Percentiles rank a stretch among this genome's conserved stretches.
Evolutionary conservation across 2,113 vertebrate genomes (phyloP).

Genomic region (Scartelaos histophorus): DNA sequence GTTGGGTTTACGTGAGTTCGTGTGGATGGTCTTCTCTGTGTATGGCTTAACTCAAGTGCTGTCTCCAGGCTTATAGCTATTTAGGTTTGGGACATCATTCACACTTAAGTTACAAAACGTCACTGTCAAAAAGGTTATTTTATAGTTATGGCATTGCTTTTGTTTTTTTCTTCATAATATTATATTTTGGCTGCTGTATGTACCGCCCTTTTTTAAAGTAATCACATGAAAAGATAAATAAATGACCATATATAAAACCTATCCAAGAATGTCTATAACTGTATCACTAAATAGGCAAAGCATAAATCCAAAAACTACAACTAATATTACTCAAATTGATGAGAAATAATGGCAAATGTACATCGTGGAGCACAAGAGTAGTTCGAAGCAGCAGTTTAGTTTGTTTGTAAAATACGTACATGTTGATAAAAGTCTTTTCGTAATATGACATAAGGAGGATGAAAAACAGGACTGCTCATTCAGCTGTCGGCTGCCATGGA

Average conservation of each 20-base stretch:
- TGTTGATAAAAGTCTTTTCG: background rate
- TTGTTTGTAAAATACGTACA: background rate
- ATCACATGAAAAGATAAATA: background rate
- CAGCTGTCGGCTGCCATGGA: background rate
- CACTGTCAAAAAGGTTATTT: background rate
- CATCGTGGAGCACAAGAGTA: background rate
- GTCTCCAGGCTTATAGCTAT: background rate
- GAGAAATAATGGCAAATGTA: background rate
- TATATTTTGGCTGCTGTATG: background rate
- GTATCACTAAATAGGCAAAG: too few species aligned
- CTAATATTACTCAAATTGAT: too few species aligned
- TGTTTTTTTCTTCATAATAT: too few species aligned
- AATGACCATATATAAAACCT: background rate
- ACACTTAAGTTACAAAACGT: background rate
- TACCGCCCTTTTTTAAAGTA: too few species aligned
- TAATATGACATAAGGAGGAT: background rate
- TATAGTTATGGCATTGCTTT: background rate
- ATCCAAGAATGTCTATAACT: too few species aligned
- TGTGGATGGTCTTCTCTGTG: constrained; percentile 4
- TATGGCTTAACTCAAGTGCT: background rate
- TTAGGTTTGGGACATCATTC: background rate
- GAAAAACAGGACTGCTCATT: background rate
- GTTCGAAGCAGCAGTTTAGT: background rate
- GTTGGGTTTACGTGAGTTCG: background rate
- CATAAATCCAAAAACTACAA: too few species aligned